Percentiles rank a stretch among this genome's conserved stretches.
phyloP scores from a whole-genome alignment of 2,113 vertebrate genomes.

The Sterna hirundo region DNA sequence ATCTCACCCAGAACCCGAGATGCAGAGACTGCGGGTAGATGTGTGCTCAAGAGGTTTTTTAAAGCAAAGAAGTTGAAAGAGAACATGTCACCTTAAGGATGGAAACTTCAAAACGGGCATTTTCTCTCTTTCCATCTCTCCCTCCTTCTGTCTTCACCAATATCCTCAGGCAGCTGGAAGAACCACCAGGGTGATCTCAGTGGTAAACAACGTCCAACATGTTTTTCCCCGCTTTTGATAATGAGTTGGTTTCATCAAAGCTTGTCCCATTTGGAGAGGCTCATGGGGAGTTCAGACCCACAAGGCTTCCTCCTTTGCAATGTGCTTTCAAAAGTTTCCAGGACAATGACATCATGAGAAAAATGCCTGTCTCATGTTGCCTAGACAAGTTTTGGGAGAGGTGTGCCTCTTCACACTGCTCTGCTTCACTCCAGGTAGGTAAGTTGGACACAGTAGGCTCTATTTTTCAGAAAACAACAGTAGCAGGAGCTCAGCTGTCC shows the following conservation, averaged over 20 bases:
- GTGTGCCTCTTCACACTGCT: not conserved
- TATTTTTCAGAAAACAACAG: not conserved
- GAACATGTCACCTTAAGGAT: slow-evolving; percentile 58
- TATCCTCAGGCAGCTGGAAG: slow-evolving; percentile 68
- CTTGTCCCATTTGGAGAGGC: slow-evolving; percentile 53
- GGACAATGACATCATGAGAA: slow-evolving; percentile 63
- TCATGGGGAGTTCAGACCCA: slow-evolving; percentile 62
- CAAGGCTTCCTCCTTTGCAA: slow-evolving; percentile 60
- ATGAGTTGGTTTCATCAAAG: slow-evolving; percentile 69
- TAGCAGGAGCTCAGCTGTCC: not conserved
- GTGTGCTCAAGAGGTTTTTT: not conserved
- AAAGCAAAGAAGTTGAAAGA: slow-evolving; percentile 21
- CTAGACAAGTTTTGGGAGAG: slow-evolving; percentile 26
- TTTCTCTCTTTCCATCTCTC: slow-evolving; percentile 33
- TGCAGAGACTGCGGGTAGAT: not conserved
- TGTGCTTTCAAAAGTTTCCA: slow-evolving; percentile 68
- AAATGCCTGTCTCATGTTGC: slow-evolving; percentile 46
- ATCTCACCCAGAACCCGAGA: not conserved
- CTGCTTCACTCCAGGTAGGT: not conserved
- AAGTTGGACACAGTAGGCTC: not conserved
- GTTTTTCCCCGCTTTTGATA: slow-evolving; percentile 64
- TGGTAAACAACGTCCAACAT: slow-evolving; percentile 64
- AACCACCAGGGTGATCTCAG: slow-evolving; percentile 61
- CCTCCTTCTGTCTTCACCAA: slow-evolving; percentile 43
- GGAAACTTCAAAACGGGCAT: slow-evolving; percentile 49